Conservation (phyloP, 2,113 vertebrate species). For the Pimephales promelas region DNA sequence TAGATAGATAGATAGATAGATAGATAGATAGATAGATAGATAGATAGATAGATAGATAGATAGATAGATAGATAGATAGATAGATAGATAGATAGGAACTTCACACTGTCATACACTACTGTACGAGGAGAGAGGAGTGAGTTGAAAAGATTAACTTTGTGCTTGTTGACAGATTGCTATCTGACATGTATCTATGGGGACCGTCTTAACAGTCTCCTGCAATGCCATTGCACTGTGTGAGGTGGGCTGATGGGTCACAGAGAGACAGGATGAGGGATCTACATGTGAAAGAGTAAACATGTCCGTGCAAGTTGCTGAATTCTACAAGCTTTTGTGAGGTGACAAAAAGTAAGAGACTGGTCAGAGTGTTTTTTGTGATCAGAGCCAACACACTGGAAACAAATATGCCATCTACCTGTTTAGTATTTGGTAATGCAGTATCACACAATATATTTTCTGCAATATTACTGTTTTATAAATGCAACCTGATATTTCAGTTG, state of each 20-base stretch:
- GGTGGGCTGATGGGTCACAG: not conserved
- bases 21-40: no score
- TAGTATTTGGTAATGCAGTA: not conserved
- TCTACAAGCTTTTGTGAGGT: conserved; percentile 62
- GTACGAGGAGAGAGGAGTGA: not conserved
- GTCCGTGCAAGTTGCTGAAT: conserved; percentile 63
- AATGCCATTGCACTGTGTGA: not conserved
- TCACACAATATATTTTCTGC: not conserved
- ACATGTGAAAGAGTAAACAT: conserved; percentile 40
- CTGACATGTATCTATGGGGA: conserved; percentile 29
- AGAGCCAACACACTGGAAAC: not conserved
- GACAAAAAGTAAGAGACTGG: conserved; percentile 21
- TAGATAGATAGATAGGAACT: not conserved
- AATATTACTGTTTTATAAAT: not conserved
- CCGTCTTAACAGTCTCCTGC: not conserved
- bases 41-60: not conserved
- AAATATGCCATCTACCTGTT: not conserved
- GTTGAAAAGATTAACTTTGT: not conserved
- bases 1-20: no score
- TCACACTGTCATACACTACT: not conserved
- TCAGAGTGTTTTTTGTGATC: not conserved
- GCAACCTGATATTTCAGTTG: not conserved
- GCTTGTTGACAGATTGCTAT: conserved; percentile 16
- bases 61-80: not conserved
- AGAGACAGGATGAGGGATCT: conserved; percentile 39